Base-by-base conservation (phyloP, 2,888 invertebrate species). In the Patella caerulea region DNA sequence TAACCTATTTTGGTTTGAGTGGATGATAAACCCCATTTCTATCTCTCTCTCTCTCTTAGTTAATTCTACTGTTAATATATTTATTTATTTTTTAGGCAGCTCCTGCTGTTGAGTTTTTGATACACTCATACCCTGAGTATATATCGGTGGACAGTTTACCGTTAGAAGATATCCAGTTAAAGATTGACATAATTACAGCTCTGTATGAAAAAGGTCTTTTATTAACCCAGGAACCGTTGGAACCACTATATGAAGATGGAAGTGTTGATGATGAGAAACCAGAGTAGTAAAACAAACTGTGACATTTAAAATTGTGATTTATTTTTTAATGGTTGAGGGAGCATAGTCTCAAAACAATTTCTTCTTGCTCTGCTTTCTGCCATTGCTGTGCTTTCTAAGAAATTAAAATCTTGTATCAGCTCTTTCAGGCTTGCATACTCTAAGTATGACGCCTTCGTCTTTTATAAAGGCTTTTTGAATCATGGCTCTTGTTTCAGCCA, bases 191-290 rank as follows among this genome's bases (percentile, higher is more conserved):
- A 78, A 95, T 94, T 3, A 94, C 94, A 78, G 94, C 95, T 74
- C 92, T 98, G 75, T 98, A 97, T 96, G 96, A 96, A 86, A 94
- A 94, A 83, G 96, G 96, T 0, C 90, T 98, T 12, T 17, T 76
- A 34, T 94, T 96, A 92, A 95, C 96, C 3, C 94, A 94, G 82
- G 92, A 93, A 82, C 95, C 94, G 0, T 82, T 91, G 29, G 84
- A 87, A 19, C 83, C 86, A 17, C 56, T 87, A 7, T 85, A 86
- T 76, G 79, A 79, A 17, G 80, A 79, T 2, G 56, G 54, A 9
- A 74, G 70, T 14, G 78, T 74, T 72, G 73, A 71, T 17, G 74
- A 75, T n/a, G 77, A 80, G 19, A 70, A 76, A 59, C 65, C 24
- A 9, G 24, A 24, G 24, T 65, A 24, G 14, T 12, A 19, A 9